Percentiles rank a stretch among this genome's conserved stretches.
These are phyloP conservation scores for Nomada hirtipes DNA, from an alignment of 2,888 invertebrate genomes.

Conservation along the genomic window DNA sequence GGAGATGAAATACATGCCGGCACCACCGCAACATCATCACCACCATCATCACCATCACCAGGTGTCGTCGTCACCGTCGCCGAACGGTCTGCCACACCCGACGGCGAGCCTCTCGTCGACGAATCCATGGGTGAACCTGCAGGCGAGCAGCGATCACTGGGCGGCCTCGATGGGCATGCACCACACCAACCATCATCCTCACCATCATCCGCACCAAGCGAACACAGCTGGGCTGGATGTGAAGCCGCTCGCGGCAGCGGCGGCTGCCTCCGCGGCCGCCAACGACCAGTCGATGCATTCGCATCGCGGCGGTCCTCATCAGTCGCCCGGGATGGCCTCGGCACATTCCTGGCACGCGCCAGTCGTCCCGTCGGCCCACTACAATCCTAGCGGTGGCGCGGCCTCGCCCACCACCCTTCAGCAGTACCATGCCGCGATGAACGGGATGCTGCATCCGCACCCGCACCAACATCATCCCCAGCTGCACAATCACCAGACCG, in stretches of 20 bases:
- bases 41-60: constrained; percentile 91
- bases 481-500: constrained; percentile 88
- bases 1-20: constrained; percentile 97
- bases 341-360: constrained; percentile 97
- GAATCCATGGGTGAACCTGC: constrained; percentile 94
- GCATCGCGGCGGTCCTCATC: constrained; percentile 81
- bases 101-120: constrained; percentile 86
- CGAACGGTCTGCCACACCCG: constrained; percentile 87
- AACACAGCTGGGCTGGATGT: constrained; percentile 87
- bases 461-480: constrained; percentile 86
- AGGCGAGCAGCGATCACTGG: constrained; percentile 92
- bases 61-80: constrained; percentile 89
- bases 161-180: constrained; percentile 90
- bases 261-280: constrained; percentile 80
- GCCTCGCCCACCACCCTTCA: constrained; percentile 89
- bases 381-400: constrained; percentile 90
- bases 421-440: constrained; percentile 90
- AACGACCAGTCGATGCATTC: constrained; percentile 85
- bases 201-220: constrained; percentile 90
- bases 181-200: constrained; percentile 87
- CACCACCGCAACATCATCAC: constrained; percentile 92
- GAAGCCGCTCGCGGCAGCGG: constrained; percentile 90
- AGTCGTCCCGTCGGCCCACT: constrained; percentile 92
- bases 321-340: constrained; percentile 86
- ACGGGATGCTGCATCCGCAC: constrained; percentile 90